Evolutionary conservation across 2,797 vertebrate genomes (phyloP).

Genomic region (Siniperca undulata): DNA sequence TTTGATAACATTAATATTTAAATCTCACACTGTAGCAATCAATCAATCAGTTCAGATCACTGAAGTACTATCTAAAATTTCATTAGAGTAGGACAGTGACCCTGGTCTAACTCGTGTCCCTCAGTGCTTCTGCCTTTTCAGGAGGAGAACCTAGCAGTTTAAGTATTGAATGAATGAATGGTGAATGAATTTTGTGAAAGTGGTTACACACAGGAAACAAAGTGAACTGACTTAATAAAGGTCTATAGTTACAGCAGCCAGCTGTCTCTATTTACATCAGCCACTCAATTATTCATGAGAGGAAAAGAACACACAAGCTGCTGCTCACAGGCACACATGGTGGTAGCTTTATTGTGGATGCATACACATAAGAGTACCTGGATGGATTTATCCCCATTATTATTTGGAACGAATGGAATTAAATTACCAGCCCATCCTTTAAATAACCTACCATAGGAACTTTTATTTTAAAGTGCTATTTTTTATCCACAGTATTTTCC

Average conservation of each 20-base stretch:
- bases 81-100: too few relatives aligned
- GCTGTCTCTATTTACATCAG: slow-evolving; percentile 40
- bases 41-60: background rate
- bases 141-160: background rate
- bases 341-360: background rate
- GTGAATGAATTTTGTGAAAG: background rate
- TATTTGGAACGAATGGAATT: background rate
- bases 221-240: slow-evolving; percentile 8
- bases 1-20: background rate
- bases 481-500: slow-evolving; percentile 5
- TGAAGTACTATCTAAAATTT: background rate
- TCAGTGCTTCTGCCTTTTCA: background rate
- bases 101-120: background rate
- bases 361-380: background rate
- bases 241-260: slow-evolving; percentile 41
- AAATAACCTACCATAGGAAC: background rate
- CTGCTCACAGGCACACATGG: slow-evolving; percentile 14
- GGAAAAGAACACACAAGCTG: slow-evolving; percentile 30
- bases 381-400: background rate
- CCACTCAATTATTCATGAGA: slow-evolving; percentile 65
- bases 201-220: slow-evolving; percentile 30
- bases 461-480: background rate
- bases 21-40: background rate
- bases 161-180: background rate
- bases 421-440: background rate